These are phyloP conservation scores for Harpagus bidentatus DNA, from an alignment of 2,113 vertebrate genomes.

Conservation along the genomic window DNA sequence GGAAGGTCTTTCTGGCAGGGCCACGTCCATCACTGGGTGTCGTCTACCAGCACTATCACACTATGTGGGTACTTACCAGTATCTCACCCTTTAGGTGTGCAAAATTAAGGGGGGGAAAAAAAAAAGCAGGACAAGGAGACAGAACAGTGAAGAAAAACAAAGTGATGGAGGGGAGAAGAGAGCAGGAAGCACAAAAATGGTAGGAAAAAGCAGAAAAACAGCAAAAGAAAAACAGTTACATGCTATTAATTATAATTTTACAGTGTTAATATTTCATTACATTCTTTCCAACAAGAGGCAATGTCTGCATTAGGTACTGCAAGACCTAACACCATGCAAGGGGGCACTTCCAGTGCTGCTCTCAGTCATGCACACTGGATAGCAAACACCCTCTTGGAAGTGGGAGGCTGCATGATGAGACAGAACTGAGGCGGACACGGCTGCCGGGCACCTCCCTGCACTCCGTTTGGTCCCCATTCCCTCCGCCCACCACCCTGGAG, in stretches of 20 bases:
- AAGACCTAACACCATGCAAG: slow-evolving; percentile 53
- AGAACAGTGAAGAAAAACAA: neutral
- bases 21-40: neutral
- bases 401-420: neutral
- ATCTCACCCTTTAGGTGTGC: slow-evolving; percentile 89
- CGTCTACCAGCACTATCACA: slow-evolving; percentile 1
- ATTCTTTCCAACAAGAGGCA: slow-evolving; percentile 43
- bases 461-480: neutral
- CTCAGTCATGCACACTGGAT: neutral
- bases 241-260: slow-evolving; percentile 90
- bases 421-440: neutral
- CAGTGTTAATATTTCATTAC: slow-evolving; percentile 77
- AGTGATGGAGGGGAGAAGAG: slow-evolving; percentile 25
- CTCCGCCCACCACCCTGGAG: neutral
- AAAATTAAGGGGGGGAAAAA: slow-evolving; percentile 63
- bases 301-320: slow-evolving; percentile 11
- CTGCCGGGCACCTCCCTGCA: neutral
- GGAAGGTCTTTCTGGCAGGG: neutral
- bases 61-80: slow-evolving; percentile 89
- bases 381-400: neutral
- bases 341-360: neutral
- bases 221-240: slow-evolving; percentile 83
- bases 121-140: slow-evolving; percentile 36
- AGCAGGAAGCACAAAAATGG: slow-evolving; percentile 59
- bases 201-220: slow-evolving; percentile 69